These are phyloP conservation scores for Diploscapter pachys DNA, from an alignment of 1,140 invertebrate genomes.

Conservation along the genomic window DNA sequence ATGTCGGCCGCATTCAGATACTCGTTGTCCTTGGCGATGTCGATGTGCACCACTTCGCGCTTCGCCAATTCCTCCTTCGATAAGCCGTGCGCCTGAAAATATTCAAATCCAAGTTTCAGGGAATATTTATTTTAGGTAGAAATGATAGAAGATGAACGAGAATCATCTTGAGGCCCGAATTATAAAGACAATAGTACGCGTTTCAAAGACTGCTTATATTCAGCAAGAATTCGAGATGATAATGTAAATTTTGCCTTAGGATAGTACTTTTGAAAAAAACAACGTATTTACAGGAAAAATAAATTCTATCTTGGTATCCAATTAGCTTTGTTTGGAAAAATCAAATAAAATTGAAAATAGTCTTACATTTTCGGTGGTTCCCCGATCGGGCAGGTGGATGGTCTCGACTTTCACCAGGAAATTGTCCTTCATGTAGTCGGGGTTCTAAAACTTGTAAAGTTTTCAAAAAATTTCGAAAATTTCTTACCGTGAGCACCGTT, in stretches of 20 bases:
- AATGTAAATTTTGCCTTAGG: too few relatives aligned
- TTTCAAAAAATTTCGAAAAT: constrained; percentile 20
- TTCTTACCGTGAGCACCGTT: constrained; percentile 66
- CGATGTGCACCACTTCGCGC: constrained; percentile 51
- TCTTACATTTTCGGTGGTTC: constrained; percentile 78
- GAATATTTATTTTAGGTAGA: constrained; percentile 6
- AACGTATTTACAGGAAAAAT: constrained; percentile 13
- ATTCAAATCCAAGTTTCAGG: neutral
- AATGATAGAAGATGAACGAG: constrained; percentile 8
- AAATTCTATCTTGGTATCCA: neutral
- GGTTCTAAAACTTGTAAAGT: constrained; percentile 72
- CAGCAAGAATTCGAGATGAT: too few relatives aligned
- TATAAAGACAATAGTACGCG: too few relatives aligned
- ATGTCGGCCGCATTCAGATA: constrained; percentile 69
- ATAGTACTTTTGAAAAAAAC: neutral
- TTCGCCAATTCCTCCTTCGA: constrained; percentile 43
- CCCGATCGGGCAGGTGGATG: constrained; percentile 83
- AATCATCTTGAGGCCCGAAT: too few relatives aligned
- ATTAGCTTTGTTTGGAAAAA: too few relatives aligned
- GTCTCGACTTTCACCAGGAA: constrained; percentile 95
- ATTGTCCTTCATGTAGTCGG: constrained; percentile 98
- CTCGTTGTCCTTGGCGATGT: constrained; percentile 56
- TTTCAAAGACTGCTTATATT: too few relatives aligned
- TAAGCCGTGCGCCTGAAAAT: constrained; percentile 48
- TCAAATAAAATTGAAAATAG: neutral